These are phyloP conservation scores for Paratilapia polleni DNA, from an alignment of 2,113 vertebrate genomes.

Conservation along the genomic window DNA sequence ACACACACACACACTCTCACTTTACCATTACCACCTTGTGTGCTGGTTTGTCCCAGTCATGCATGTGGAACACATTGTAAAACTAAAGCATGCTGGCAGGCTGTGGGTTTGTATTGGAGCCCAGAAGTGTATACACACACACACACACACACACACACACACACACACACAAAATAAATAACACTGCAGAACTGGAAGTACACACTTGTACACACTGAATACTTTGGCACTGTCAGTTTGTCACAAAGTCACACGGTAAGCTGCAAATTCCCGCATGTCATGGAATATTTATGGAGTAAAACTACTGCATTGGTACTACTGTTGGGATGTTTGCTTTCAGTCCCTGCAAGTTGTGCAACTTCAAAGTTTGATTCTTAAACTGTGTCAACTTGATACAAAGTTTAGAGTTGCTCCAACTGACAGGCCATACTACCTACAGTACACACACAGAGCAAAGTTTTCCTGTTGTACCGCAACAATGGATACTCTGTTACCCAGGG, in stretches of 20 bases:
- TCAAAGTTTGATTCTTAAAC: background rate
- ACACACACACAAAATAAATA: background rate
- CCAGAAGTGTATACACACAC: slow-evolving; percentile 31
- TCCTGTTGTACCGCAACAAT: background rate
- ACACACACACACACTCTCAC: slow-evolving; percentile 15
- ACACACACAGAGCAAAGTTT: background rate
- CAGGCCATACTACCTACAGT: background rate
- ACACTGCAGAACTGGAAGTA: background rate
- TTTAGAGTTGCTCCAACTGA: background rate
- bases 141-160: slow-evolving; percentile 1
- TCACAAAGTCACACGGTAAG: background rate
- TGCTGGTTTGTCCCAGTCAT: slow-evolving; percentile 60
- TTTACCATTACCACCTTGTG: slow-evolving; percentile 60
- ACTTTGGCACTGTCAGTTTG: background rate
- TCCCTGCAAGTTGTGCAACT: background rate
- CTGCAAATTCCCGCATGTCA: background rate
- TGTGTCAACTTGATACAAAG: background rate
- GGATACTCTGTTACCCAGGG: background rate
- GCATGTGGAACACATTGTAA: slow-evolving; percentile 72
- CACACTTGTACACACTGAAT: background rate
- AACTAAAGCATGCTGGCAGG: slow-evolving; percentile 64
- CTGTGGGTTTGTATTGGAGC: slow-evolving; percentile 65
- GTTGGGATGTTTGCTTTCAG: background rate
- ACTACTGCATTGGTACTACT: background rate
- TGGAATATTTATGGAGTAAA: background rate